A percentile compares a stretch with the other conserved stretches of the same genome.
Evolutionary conservation across 1,140 invertebrate species (phyloP).

Genomic region (Pteromalus puparum): DNA sequence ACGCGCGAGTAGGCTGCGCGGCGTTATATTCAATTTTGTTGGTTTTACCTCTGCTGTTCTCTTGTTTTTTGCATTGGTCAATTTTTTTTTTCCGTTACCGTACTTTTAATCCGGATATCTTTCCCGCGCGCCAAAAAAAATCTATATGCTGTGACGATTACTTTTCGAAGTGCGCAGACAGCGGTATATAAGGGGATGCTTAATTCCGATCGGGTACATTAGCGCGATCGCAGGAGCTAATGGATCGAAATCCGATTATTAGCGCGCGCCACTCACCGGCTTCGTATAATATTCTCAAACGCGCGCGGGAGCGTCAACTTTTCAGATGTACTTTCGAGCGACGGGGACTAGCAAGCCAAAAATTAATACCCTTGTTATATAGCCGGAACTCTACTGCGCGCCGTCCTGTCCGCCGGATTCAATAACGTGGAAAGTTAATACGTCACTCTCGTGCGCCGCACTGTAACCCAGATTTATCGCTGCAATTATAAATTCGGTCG

Average conservation of each 20-base stretch:
- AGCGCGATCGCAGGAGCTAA: background rate
- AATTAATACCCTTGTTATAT: conserved; percentile 8
- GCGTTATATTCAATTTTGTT: background rate
- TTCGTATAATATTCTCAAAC: background rate
- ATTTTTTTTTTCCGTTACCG: background rate
- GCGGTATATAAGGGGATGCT: background rate
- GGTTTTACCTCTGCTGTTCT: background rate
- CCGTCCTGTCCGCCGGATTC: background rate
- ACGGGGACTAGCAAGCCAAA: background rate
- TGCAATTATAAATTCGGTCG: background rate
- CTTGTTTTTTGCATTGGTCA: background rate
- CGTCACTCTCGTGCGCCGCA: background rate
- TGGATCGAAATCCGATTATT: conserved; percentile 1
- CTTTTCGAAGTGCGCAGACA: background rate
- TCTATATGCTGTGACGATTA: background rate
- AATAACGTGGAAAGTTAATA: background rate
- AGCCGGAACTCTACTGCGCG: background rate
- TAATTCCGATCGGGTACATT: background rate
- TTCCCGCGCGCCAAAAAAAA: background rate
- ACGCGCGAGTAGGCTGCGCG: too few relatives aligned
- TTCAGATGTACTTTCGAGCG: background rate
- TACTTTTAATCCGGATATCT: background rate
- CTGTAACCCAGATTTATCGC: conserved; percentile 21
- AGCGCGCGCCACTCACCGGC: too few relatives aligned
- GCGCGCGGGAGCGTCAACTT: background rate